phyloP scores from a whole-genome alignment of 2,113 vertebrate genomes.

The Mungos mungo region DNA sequence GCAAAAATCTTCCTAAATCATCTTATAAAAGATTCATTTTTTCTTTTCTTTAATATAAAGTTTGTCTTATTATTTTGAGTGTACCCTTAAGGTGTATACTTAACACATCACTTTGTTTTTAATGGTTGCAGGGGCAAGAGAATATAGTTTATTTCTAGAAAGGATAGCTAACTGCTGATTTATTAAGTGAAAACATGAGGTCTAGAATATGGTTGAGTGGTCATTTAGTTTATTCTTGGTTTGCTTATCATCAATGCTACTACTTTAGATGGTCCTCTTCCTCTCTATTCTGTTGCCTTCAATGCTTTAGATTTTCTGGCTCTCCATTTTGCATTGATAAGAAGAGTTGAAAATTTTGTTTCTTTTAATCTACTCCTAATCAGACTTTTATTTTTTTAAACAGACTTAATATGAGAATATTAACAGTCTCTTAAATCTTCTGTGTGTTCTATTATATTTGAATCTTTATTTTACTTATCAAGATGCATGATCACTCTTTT shows the following conservation, averaged over 20 bases:
- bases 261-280: neutral
- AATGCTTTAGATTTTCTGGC: neutral
- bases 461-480: neutral
- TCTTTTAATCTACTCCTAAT: neutral
- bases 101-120: neutral
- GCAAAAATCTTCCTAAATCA: neutral
- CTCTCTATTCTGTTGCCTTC: neutral
- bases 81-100: neutral
- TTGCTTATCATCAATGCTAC: neutral
- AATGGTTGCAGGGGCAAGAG: neutral
- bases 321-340: neutral
- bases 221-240: neutral
- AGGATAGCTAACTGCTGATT: neutral
- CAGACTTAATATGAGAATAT: neutral
- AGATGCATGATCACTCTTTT: neutral
- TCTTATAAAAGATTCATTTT: neutral
- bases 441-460: neutral
- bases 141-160: neutral
- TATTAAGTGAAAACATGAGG: neutral
- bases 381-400: neutral
- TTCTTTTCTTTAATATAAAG: neutral
- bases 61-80: neutral
- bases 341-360: neutral
- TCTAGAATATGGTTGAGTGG: neutral
- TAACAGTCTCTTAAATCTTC: neutral